A percentile compares a stretch with the other conserved stretches of the same genome.
phyloP scores from a whole-genome alignment of 1,140 invertebrate species.

The Sinonovacula constricta region DNA sequence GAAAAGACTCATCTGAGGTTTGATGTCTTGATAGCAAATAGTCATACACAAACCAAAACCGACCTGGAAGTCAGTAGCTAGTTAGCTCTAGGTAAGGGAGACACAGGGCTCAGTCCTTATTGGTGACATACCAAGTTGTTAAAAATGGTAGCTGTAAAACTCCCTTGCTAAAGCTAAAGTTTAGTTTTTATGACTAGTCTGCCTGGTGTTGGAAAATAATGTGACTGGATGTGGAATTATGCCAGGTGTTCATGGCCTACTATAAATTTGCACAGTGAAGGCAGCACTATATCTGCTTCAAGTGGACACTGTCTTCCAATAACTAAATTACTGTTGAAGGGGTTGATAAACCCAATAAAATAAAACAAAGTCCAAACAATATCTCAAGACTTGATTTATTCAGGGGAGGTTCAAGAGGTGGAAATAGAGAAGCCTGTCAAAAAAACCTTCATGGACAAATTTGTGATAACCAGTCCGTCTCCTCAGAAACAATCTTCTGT shows the following conservation, averaged over 20 bases:
- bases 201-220: not conserved
- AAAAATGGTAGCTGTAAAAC: not conserved
- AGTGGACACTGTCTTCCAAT: not conserved
- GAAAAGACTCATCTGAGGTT: too few species aligned
- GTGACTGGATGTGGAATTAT: not conserved
- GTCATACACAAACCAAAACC: too few species aligned
- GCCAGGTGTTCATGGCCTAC: not conserved
- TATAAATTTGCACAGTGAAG: not conserved
- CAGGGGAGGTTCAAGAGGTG: too few species aligned
- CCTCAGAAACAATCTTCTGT: slow-evolving; percentile 26
- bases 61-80: too few species aligned
- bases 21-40: too few species aligned
- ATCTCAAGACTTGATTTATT: too few species aligned
- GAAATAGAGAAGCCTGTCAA: slow-evolving; percentile 53
- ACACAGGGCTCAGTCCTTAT: not conserved
- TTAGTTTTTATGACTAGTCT: not conserved
- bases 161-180: not conserved
- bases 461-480: slow-evolving; percentile 47
- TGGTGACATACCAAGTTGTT: not conserved
- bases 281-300: not conserved
- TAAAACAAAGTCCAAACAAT: too few species aligned
- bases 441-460: slow-evolving; percentile 60
- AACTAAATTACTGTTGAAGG: not conserved
- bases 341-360: not conserved
- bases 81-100: too few species aligned